These are phyloP conservation scores for Furnarius figulus DNA, from an alignment of 2,113 vertebrate genomes.

Conservation along the genomic window DNA sequence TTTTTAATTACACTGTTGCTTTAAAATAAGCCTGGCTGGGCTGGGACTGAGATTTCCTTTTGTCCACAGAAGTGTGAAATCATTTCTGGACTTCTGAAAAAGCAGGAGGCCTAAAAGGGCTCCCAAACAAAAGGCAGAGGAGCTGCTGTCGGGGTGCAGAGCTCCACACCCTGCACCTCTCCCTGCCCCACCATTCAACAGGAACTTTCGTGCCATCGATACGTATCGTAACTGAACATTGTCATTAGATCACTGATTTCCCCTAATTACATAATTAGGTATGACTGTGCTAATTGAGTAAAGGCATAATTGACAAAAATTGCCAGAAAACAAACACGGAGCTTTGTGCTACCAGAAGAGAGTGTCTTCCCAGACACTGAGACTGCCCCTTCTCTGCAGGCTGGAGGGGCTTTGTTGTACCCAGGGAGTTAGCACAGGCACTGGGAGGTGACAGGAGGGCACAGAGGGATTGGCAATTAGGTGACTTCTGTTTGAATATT, in stretches of 20 bases:
- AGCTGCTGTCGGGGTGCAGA: background rate
- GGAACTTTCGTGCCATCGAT: constrained; percentile 2
- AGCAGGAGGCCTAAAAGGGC: background rate
- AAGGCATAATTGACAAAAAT: constrained; percentile 72
- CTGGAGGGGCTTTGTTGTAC: background rate
- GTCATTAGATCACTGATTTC: constrained; percentile 55
- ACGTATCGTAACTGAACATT: constrained; percentile 52
- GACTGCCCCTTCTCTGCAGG: background rate
- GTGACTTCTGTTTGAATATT: background rate
- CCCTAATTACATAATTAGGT: constrained; percentile 75
- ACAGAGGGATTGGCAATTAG: background rate
- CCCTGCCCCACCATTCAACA: background rate
- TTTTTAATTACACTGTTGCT: background rate
- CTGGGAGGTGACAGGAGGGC: background rate
- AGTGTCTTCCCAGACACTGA: constrained; percentile 3
- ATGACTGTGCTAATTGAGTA: constrained; percentile 72
- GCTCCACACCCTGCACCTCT: rapidly evolving
- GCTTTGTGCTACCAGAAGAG: constrained; percentile 17
- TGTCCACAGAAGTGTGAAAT: constrained; percentile 30
- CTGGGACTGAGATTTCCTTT: constrained; percentile 10
- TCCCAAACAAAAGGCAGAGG: background rate
- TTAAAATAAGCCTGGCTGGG: background rate
- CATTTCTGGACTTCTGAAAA: background rate
- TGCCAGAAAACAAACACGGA: constrained; percentile 66
- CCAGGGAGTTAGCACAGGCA: background rate